A percentile compares a stretch with the other conserved stretches of the same genome.
Evolutionary conservation across 2,888 invertebrate genomes (phyloP).

Genomic region (Tromatobia lineatoria): DNA sequence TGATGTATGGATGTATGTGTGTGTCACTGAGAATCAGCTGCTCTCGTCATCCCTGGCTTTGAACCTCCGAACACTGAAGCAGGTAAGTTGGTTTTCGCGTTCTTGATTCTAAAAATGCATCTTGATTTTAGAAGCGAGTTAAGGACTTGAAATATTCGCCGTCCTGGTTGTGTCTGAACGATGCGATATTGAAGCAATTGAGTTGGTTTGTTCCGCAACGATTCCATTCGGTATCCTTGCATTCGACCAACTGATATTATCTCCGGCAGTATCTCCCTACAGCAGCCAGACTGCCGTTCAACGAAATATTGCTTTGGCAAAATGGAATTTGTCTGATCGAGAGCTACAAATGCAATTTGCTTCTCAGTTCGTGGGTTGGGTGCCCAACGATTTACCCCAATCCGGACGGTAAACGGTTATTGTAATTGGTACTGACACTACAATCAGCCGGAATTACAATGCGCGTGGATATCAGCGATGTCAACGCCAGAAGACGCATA

Average conservation of each 20-base stretch:
- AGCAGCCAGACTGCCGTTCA: conserved; percentile 10
- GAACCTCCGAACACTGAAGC: conserved; percentile 13
- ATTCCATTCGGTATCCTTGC: background rate
- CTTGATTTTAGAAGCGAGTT: conserved; percentile 1
- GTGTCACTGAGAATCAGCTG: too few species aligned
- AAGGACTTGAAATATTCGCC: background rate
- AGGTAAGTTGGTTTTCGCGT: background rate
- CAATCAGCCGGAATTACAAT: conserved; percentile 61
- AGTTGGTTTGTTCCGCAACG: too few species aligned
- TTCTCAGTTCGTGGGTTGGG: background rate
- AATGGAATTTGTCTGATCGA: conserved; percentile 56
- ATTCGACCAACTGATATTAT: conserved; percentile 6
- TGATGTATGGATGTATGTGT: too few species aligned
- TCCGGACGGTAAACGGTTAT: conserved; percentile 33
- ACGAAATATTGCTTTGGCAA: conserved; percentile 39
- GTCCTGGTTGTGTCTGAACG: background rate
- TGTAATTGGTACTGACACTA: conserved; percentile 52
- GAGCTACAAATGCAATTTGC: conserved; percentile 55
- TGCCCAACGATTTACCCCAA: conserved; percentile 45
- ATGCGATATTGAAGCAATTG: background rate
- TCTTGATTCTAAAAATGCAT: conserved; percentile 10
- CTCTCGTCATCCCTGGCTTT: too few species aligned
- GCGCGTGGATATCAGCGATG: conserved; percentile 10
- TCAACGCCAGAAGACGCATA: conserved; percentile 43
- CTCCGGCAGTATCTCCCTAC: background rate